A percentile compares a stretch with the other conserved stretches of the same genome.
phyloP scores from a whole-genome alignment of 2,888 invertebrate genomes.

The Phengaris arion region DNA sequence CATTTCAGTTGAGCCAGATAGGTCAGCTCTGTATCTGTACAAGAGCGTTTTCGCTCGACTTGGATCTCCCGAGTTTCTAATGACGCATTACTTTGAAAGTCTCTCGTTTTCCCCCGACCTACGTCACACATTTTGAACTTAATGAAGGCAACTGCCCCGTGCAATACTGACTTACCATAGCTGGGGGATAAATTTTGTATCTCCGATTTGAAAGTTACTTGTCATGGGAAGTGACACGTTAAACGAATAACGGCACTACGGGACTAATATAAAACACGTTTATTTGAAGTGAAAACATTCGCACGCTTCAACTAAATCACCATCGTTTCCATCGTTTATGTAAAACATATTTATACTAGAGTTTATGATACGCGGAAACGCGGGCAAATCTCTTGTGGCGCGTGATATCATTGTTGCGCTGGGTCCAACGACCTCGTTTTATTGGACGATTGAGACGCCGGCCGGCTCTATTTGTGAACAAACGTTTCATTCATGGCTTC shows the following conservation, averaged over 20 bases:
- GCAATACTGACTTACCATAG: no score
- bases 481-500: conserved; percentile 27
- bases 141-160: no score
- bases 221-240: no score
- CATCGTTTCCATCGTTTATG: not conserved
- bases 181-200: no score
- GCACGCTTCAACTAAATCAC: not conserved
- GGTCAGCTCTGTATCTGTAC: not conserved
- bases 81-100: no score
- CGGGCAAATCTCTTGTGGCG: conserved; percentile 14
- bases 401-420: conserved; percentile 12
- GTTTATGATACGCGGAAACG: conserved; percentile 8
- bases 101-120: no score
- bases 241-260: no score
- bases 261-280: not conserved
- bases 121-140: no score
- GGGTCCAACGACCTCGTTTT: conserved; percentile 43
- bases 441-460: conserved; percentile 43
- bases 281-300: not conserved
- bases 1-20: not conserved
- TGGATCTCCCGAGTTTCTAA: no score
- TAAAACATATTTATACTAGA: not conserved
- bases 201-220: no score
- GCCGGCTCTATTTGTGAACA: conserved; percentile 28
- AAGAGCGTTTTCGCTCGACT: no score